phyloP scores from a whole-genome alignment of 2,888 invertebrate species.

The Stenoptilia bipunctidactyla region DNA sequence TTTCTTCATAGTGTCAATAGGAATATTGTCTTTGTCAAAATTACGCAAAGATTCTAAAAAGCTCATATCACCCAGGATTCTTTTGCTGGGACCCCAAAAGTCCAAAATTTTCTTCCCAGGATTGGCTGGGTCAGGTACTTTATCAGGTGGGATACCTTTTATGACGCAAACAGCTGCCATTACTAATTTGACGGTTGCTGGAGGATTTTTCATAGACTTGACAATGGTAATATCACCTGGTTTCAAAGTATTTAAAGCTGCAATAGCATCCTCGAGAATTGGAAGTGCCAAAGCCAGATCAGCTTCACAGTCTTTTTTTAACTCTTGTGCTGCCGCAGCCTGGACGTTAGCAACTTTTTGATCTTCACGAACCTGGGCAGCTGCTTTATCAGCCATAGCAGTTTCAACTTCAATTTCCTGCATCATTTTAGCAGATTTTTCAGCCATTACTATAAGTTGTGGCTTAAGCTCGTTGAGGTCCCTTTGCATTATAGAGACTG shows the following conservation, averaged over 20 bases:
- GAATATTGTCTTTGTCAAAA: conserved; percentile 89
- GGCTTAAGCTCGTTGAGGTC: conserved; percentile 82
- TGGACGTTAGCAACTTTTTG: conserved; percentile 90
- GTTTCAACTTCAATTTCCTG: conserved; percentile 82
- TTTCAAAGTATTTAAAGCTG: conserved; percentile 87
- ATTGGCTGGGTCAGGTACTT: conserved; percentile 78
- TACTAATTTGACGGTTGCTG: conserved; percentile 83
- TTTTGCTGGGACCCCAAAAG: conserved; percentile 89
- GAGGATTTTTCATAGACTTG: conserved; percentile 91
- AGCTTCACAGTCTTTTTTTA: conserved; percentile 92
- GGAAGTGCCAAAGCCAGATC: conserved; percentile 91
- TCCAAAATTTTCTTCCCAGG: conserved; percentile 79
- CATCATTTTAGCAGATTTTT: conserved; percentile 81
- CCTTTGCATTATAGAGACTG: conserved; percentile 82
- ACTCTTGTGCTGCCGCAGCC: conserved; percentile 84
- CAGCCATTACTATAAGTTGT: conserved; percentile 78
- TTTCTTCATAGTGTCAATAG: conserved; percentile 77
- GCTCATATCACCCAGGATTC: conserved; percentile 83
- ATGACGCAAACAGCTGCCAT: conserved; percentile 94
- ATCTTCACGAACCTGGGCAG: conserved; percentile 84
- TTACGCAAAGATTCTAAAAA: conserved; percentile 81
- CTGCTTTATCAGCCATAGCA: conserved; percentile 81
- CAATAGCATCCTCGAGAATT: conserved; percentile 80
- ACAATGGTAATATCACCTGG: conserved; percentile 87
- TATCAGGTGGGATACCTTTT: conserved; percentile 83